A percentile compares a stretch with the other conserved stretches of the same genome.
These are phyloP conservation scores for Coenonympha glycerion DNA, from an alignment of 2,888 invertebrate genomes.

Conservation along the genomic window DNA sequence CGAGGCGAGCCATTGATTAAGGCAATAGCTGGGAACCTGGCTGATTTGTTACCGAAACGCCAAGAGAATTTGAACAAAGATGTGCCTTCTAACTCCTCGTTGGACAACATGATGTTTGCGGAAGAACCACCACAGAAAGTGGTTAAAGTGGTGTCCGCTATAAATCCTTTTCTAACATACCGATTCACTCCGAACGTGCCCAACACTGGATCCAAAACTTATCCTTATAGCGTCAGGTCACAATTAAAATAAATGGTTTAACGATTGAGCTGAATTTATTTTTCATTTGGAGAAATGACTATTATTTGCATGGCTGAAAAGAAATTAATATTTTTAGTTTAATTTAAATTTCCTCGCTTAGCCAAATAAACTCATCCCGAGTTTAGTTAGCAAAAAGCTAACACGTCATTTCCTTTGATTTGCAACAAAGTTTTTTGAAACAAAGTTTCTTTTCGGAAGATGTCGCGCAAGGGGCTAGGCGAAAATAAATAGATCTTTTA, in stretches of 20 bases:
- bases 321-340: no score
- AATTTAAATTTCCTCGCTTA: no score
- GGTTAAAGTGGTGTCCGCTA: conserved; percentile 54
- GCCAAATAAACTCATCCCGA: no score
- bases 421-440: no score
- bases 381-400: no score
- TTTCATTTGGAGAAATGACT: no score
- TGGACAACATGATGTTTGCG: conserved; percentile 48
- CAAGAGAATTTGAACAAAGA: conserved; percentile 28
- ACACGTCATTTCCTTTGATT: no score
- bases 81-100: conserved; percentile 36
- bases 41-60: conserved; percentile 34
- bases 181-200: conserved; percentile 45
- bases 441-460: no score
- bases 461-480: no score
- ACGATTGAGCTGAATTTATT: no score
- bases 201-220: conserved; percentile 24
- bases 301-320: no score
- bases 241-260: conserved; percentile 33
- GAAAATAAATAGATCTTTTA: no score
- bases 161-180: conserved; percentile 54
- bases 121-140: conserved; percentile 58
- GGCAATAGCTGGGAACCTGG: conserved; percentile 36
- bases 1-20: conserved; percentile 51
- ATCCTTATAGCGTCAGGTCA: conserved; percentile 30